Evolutionary conservation across 2,113 vertebrate genomes (phyloP), one percentile per base, ranked within the genome.

Genomic region (Pongo abelii): DNA sequence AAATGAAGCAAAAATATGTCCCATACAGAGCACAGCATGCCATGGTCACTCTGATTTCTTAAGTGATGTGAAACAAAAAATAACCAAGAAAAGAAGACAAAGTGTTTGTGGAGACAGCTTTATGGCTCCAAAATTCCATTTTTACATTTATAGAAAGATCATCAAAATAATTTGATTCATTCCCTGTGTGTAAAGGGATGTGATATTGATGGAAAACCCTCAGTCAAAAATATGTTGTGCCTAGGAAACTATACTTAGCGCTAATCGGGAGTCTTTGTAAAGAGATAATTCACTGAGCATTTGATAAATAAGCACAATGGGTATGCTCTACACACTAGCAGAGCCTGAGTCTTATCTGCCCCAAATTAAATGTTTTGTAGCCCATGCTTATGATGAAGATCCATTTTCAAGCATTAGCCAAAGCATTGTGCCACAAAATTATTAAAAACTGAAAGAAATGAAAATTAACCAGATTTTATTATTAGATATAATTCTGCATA

Each of bases 131-230:
- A 46, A 89, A 93, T 70, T 81, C 22, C 91, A 20, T 59, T 93
- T 97, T 84, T 75, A 50, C 25, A 59, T 79, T 93, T 74, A 69
- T 40, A 64, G 69, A 87, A 40, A 17, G 2, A 78, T 79, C 40
- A 83, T 25, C 78, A 75, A 89, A 94, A 75, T 88, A 64, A 83
- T 61, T 83, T 87, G 80, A 93, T 93, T 91, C 8, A 84, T 93
- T 80, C 69, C 12, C 30, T 67, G 40, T 69, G 40, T 25, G 38
- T 90, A 91, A 90, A 77, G 13, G 48, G 43, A 10, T 72, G 16
- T 30, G 6, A 43, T 80, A 20, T 74, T 90, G 48, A 84, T 46
- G 92, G 72, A 93, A 96, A 61, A 86, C 11, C 13, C 59, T 91
- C 22, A 75, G 25, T 35, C 61, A 84, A 91, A 93, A 84, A 48